Evolutionary conservation across 1,140 invertebrate genomes (phyloP).

Genomic region (Periplaneta americana): DNA sequence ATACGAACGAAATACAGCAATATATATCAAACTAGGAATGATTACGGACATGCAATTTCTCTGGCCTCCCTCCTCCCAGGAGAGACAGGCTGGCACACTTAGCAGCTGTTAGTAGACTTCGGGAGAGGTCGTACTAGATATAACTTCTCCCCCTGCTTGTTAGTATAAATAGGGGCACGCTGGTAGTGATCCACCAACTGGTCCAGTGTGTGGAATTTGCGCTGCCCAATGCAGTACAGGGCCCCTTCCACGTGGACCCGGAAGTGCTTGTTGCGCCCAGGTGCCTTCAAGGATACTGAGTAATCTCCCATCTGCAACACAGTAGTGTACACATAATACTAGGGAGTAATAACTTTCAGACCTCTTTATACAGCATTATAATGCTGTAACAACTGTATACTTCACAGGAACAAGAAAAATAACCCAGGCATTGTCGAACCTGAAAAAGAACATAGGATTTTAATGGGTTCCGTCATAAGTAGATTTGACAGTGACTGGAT

Average conservation of each 20-base stretch:
- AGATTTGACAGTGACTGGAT: too few relatives aligned
- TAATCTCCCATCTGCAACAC: conserved; percentile 86
- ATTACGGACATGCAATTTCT: background rate
- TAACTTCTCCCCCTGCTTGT: conserved; percentile 89
- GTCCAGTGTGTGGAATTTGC: conserved; percentile 93
- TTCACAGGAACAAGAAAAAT: too few relatives aligned
- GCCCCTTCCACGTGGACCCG: conserved; percentile 93
- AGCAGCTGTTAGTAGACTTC: conserved; percentile 13
- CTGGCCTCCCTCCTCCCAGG: background rate
- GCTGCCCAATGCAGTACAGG: conserved; percentile 94
- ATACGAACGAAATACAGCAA: background rate
- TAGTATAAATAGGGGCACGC: conserved; percentile 96
- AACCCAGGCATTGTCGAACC: too few relatives aligned
- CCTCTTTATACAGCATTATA: too few relatives aligned
- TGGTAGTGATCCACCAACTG: conserved; percentile 98
- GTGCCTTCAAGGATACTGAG: conserved; percentile 96
- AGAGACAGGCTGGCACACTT: background rate
- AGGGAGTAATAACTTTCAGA: too few relatives aligned
- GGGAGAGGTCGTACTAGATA: conserved; percentile 85
- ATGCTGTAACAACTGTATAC: too few relatives aligned
- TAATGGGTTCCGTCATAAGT: too few relatives aligned
- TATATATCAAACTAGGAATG: background rate
- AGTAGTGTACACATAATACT: background rate
- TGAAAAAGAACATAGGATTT: too few relatives aligned
- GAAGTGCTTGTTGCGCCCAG: conserved; percentile 98